These are phyloP conservation scores for Apamea sordens DNA, from an alignment of 2,888 invertebrate genomes.

Conservation along the genomic window DNA sequence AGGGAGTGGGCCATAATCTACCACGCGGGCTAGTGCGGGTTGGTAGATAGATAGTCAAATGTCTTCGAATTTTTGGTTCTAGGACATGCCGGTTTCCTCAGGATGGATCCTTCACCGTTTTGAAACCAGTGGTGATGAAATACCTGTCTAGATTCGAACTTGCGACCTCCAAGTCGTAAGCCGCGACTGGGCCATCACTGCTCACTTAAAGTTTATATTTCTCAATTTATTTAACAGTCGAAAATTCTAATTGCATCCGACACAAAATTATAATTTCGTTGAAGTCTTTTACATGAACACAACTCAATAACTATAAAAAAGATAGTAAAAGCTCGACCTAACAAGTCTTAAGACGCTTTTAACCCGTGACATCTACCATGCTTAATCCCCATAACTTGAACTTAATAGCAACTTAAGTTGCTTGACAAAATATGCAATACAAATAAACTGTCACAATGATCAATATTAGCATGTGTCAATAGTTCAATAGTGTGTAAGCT, in stretches of 20 bases:
- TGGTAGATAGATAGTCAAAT: neutral
- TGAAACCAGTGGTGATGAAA: neutral
- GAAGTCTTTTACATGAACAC: constrained; percentile 69
- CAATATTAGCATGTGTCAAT: constrained; percentile 58
- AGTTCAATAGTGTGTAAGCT: constrained; percentile 63
- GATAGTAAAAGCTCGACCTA: constrained; percentile 15
- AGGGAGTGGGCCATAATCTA: neutral
- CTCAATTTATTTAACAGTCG: neutral
- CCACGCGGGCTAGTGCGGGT: neutral
- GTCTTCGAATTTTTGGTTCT: neutral
- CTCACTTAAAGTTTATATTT: too few relatives aligned
- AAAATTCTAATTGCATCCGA: neutral
- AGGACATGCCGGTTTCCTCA: neutral
- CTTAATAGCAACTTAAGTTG: constrained; percentile 46
- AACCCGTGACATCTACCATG: constrained; percentile 20
- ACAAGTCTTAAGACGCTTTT: constrained; percentile 23
- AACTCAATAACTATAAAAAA: constrained; percentile 22
- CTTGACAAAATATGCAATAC: constrained; percentile 49
- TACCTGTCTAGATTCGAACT: neutral
- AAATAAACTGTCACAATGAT: constrained; percentile 60
- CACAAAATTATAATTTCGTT: constrained; percentile 60
- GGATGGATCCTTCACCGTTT: neutral
- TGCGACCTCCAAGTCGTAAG: neutral
- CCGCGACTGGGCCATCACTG: too few relatives aligned
- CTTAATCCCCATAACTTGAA: constrained; percentile 48